Percentiles rank a stretch among this genome's conserved stretches.
These are phyloP conservation scores for Oncorhynchus tshawytscha DNA, from an alignment of 2,113 vertebrate genomes.

Conservation along the genomic window DNA sequence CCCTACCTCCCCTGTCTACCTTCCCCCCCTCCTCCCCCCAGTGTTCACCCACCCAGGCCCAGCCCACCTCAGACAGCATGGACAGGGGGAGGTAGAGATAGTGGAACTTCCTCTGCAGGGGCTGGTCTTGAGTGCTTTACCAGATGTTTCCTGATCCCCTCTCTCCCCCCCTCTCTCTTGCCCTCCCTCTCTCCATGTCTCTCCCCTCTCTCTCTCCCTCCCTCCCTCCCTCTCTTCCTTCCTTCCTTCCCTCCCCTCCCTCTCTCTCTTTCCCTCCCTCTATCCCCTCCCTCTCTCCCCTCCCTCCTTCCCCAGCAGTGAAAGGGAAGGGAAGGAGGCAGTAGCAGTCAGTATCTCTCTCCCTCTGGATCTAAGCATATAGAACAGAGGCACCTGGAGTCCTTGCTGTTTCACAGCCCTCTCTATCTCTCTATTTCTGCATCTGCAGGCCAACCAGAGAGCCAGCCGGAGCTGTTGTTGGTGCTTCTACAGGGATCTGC, in stretches of 20 bases:
- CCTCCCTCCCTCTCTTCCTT: too few species aligned
- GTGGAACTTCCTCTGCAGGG: conserved; percentile 83
- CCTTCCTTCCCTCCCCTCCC: background rate
- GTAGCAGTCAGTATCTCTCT: conserved; percentile 31
- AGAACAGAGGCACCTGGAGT: conserved; percentile 35
- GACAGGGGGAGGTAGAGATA: conserved; percentile 74
- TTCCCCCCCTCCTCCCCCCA: background rate
- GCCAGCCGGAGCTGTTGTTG: conserved; percentile 12
- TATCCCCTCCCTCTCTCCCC: conserved; percentile 19
- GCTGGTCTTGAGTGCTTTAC: conserved; percentile 75
- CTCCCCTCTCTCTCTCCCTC: too few species aligned
- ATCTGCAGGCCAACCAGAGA: conserved; percentile 10
- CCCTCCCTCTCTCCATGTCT: background rate
- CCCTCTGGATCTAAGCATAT: conserved; percentile 23
- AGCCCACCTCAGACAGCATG: conserved; percentile 62
- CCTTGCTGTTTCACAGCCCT: conserved; percentile 5
- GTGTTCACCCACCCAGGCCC: conserved; percentile 33
- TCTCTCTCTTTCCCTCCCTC: too few species aligned
- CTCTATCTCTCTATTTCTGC: background rate
- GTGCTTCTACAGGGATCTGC: conserved; percentile 8
- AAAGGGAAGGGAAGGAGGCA: conserved; percentile 3
- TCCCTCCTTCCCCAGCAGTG: conserved; percentile 1
- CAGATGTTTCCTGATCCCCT: conserved; percentile 79
- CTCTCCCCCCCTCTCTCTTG: conserved; percentile 31
- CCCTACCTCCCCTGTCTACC: background rate